Conservation (phyloP, 2,113 vertebrate species). For the Strix uralensis region DNA sequence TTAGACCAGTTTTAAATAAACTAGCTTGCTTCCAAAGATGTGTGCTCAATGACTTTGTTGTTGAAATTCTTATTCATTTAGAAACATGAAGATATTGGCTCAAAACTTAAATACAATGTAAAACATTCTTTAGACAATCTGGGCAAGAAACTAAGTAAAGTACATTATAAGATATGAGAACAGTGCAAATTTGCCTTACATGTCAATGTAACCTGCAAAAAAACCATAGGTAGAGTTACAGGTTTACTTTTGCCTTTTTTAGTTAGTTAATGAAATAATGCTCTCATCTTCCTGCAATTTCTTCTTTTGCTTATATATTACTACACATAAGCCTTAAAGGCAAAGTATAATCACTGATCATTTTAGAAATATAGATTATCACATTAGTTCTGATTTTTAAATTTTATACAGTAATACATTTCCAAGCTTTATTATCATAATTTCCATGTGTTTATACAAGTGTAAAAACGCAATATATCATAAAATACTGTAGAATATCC, state of each 20-base stretch:
- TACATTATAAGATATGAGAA: not conserved
- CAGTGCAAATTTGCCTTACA: not conserved
- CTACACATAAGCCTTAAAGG: not conserved
- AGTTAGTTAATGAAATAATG: not conserved
- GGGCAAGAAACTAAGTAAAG: not conserved
- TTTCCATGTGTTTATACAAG: not conserved
- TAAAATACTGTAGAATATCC: not conserved
- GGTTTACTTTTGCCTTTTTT: not conserved
- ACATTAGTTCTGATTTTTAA: not conserved
- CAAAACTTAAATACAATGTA: not conserved
- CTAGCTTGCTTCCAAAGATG: not conserved
- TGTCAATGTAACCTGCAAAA: not conserved
- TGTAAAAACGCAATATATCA: not conserved
- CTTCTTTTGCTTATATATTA: not conserved
- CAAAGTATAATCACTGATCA: not conserved
- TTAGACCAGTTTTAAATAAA: not conserved
- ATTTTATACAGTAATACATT: not conserved
- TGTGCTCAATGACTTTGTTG: not conserved
- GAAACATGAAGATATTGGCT: not conserved
- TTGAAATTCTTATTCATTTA: not conserved
- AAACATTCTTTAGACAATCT: not conserved
- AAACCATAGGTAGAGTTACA: not conserved
- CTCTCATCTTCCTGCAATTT: not conserved
- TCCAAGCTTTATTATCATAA: not conserved
- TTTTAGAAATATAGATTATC: not conserved